Conservation (phyloP, 2,797 vertebrate species). For the Phalanger gymnotis region DNA sequence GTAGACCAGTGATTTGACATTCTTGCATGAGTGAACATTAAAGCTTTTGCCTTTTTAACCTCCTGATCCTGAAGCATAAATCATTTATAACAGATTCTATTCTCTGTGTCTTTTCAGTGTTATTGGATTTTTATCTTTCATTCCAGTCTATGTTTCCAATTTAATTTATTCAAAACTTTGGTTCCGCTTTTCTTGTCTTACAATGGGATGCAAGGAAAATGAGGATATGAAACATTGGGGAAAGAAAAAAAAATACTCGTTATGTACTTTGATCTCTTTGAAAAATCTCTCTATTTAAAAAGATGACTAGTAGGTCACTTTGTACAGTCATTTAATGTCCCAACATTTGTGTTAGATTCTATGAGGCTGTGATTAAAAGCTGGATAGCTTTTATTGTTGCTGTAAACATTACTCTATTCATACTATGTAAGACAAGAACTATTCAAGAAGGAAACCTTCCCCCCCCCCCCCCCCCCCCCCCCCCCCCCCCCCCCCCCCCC, state of each 20-base stretch:
- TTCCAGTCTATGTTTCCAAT: slow-evolving; percentile 76
- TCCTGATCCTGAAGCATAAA: slow-evolving; percentile 82
- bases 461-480: rapidly evolving
- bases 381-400: neutral
- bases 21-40: slow-evolving; percentile 80
- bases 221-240: neutral
- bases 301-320: neutral
- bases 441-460: neutral
- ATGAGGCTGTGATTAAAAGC: slow-evolving; percentile 5
- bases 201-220: neutral
- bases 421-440: neutral
- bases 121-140: slow-evolving; percentile 82
- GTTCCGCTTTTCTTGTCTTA: slow-evolving; percentile 47
- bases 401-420: neutral
- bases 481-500: rapidly evolving
- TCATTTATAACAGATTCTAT: slow-evolving; percentile 81
- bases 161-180: slow-evolving; percentile 74
- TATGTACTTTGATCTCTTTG: neutral
- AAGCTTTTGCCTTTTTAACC: slow-evolving; percentile 85
- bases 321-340: slow-evolving; percentile 19
- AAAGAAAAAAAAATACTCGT: slow-evolving; percentile 3
- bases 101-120: slow-evolving; percentile 77
- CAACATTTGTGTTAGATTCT: slow-evolving; percentile 2
- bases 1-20: slow-evolving; percentile 82
- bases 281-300: slow-evolving; percentile 61